Base-by-base conservation (phyloP, 2,888 invertebrate genomes). In the Euplagia quadripunctaria region DNA sequence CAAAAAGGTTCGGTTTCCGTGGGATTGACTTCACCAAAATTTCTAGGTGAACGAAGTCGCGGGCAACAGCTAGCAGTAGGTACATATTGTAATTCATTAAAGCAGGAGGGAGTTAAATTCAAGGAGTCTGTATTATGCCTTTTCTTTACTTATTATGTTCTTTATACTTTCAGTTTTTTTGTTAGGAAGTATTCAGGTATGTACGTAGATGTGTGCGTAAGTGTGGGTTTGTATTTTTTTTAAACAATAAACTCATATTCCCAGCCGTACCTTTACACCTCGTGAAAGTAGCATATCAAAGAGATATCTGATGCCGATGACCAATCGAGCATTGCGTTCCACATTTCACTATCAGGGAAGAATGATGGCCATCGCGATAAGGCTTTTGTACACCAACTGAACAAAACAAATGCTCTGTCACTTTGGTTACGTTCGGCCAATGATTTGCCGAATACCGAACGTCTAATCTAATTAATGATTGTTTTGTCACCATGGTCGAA, bases 381-480 rank as follows among this genome's bases (percentile, higher is more conserved):
- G 67, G 68, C 64, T 81, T 84, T 85, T 84, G 81, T 82, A 49
- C 69, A 71, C 51, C 20, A 66, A 77, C 61, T 75, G 72, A 79
- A 87, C 82, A 90, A 90, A 88, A 89, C 87, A 90, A 91, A 86
- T 83, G 88, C 86, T 68, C 74, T 85, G 88, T 91, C 89, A 92
- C 89, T 88, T 82, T 78, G 82, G 82, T 84, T 82, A 83, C 83
- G 78, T 79, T 82, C 82, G 84, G 84, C 89, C 91, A 93, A 92
- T 93, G 91, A 93, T 92, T 92, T 87, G 91, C 90, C 85, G 86
- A 91, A 83, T 82, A 83, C 79, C 70, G 75, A 80, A 90, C 86
- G 90, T 90, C 89, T 90, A 85, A 86, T 88, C 89, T 92, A 91
- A 93, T 93, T 93, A 92, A 93, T 92, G 91, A 90, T 90, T 92